Base-by-base conservation (phyloP, 2,113 vertebrate species). In the Ciconia boyciana region DNA sequence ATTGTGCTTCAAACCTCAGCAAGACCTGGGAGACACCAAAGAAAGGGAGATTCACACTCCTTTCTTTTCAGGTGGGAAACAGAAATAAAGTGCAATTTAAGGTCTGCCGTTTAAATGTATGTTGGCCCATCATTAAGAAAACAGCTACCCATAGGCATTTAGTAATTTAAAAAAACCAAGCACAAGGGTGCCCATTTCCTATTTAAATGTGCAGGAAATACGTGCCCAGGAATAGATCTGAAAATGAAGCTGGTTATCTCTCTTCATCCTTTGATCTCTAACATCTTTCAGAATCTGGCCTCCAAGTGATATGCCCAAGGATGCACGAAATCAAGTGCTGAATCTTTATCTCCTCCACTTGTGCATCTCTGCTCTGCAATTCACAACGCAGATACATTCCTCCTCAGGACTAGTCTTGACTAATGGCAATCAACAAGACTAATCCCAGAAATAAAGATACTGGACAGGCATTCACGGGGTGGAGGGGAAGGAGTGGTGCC, bases 201-300 rank as follows among this genome's bases (percentile, higher is more conserved):
- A 20, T 49, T 84, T 80, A 89, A 92, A 60, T 41, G 7, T 43
- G 46, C 60, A 57, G 76, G 48, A 90, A 90, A 87, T n/a, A 75
- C 15, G 26, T 44, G 39, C 52, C 44, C 52, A 39, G 79, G 39
- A 88, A 78, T 1, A 78, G 62, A 51, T 61, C 65, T 81, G 89
- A 85, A 87, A 92, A 57, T 0, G 1, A 93, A 88, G 44, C 75
- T 77, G 54, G 34, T 95, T 97, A 79, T 77, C 87, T 93, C 58
- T 65, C 54, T 83, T 90, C 85, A 80, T 95, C 82, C 84, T 95
- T 95, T 92, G 87, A 94, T 93, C 78, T 91, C 51, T 18, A 88
- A 21, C 51, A 65, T 83, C 71, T 88, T 88, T 85, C 62, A 82
- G 68, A 95, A 85, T 65, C 61, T 72, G 84, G 61, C 89, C 82